Evolutionary conservation across 2,888 invertebrate species (phyloP), one percentile per base, ranked within the genome.

Genomic region (Molanna angustata): DNA sequence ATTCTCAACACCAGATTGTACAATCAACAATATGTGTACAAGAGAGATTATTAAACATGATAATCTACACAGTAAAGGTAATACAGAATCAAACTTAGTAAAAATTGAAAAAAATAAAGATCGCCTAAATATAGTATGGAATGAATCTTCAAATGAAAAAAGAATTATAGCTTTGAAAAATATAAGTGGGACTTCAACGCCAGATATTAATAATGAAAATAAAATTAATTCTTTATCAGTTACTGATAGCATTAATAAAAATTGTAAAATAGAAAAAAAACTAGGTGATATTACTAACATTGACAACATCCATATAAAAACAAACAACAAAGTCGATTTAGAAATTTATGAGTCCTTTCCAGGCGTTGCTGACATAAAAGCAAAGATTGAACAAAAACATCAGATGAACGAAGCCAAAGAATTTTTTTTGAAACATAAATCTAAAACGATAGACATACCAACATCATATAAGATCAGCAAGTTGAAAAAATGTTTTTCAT

Each of bases 401-500:
- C 39, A 50, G 48, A 57, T 13, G n/a, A 33, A 32, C 11, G 40
- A 44, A 11, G 42, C 54, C 4, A 52, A 52, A 43, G 35, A 54
- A 35, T 44, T 41, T 4, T 56, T 61, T 41, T 18, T 47, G n/a
- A 50, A 56, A 43, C 58, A 56, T 16, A 51, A 40, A 49, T 57
- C 56, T 39, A 55, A 54, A 33, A 56, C 53, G 4, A 51, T 57
- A 19, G 54, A 55, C 19, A 13, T 56, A 19, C 50, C 55, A 13
- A 52, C 52, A 50, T 14, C 22, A 22, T 14, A 51, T 18, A 46
- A 48, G 11, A 20, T 53, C 32, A 46, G 46, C 41, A 45, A 44
- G 35, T 47, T 56, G 22, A 57, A 52, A 33, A 57, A 54, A 56
- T 53, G 49, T 22, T 56, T 52, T 49, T 59, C 53, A n/a, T 42